A percentile compares a stretch with the other conserved stretches of the same genome.
Evolutionary conservation across 2,113 vertebrate genomes (phyloP).

Genomic region (Brachyhypopomus occidentalis): DNA sequence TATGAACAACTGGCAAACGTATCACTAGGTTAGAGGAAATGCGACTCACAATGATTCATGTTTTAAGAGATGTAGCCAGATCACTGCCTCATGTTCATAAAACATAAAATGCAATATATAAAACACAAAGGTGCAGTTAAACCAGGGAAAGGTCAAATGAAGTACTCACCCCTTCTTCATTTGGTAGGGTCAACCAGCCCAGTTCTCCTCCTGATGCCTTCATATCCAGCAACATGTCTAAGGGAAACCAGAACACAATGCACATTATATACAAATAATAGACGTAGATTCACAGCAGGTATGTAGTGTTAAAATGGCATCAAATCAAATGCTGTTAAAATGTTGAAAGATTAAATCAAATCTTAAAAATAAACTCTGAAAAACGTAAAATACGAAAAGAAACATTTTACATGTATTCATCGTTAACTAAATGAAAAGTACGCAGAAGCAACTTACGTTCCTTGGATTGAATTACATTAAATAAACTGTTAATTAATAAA

Average conservation of each 20-base stretch:
- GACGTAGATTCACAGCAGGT: no score
- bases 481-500: constrained; percentile 67
- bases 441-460: constrained; percentile 70
- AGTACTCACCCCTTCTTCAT: constrained; percentile 86
- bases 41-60: constrained; percentile 21
- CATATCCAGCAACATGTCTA: constrained; percentile 93
- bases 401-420: not conserved
- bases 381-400: not conserved
- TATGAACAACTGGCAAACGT: constrained; percentile 30
- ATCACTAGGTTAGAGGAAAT: constrained; percentile 36
- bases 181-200: constrained; percentile 89
- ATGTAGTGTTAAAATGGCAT: no score
- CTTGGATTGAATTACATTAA: constrained; percentile 68
- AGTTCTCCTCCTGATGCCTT: constrained; percentile 86
- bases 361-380: no score
- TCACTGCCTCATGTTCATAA: constrained; percentile 39
- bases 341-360: no score
- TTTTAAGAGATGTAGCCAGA: not conserved
- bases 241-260: constrained; percentile 26
- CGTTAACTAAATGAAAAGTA: not conserved
- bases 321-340: no score
- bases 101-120: not conserved
- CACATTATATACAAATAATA: not conserved
- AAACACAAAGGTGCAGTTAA: not conserved
- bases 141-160: not conserved